A percentile compares a stretch with the other conserved stretches of the same genome.
These are phyloP conservation scores for Apodemia zela DNA, from an alignment of 2,888 invertebrate species.

Conservation along the genomic window DNA sequence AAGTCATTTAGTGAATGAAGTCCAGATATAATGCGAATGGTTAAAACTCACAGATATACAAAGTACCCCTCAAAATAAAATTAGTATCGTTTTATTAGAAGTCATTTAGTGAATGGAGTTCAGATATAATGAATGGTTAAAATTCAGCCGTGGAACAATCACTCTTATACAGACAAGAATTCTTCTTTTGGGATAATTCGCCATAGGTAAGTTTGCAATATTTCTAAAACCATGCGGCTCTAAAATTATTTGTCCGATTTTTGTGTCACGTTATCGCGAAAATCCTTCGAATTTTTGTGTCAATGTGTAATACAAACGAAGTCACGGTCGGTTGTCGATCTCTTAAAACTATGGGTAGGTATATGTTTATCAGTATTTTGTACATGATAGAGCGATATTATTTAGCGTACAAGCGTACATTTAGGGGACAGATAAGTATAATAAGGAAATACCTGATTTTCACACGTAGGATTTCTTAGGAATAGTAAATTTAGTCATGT, in stretches of 20 bases:
- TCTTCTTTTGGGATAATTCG: not conserved
- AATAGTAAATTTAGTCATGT: no score
- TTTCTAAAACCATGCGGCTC: conserved; percentile 21
- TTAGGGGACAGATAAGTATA: conserved; percentile 27
- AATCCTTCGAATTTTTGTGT: conserved; percentile 62
- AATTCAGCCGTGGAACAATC: no score
- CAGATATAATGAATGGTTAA: no score
- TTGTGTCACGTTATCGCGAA: conserved; percentile 65
- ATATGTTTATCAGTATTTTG: conserved; percentile 55
- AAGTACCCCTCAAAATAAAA: no score
- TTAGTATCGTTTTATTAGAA: no score
- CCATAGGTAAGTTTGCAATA: not conserved
- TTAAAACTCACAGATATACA: no score
- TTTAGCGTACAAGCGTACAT: conserved; percentile 37
- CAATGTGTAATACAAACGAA: conserved; percentile 58
- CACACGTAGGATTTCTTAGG: not conserved
- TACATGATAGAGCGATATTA: conserved; percentile 51
- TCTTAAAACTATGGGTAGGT: conserved; percentile 74
- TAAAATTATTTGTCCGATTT: conserved; percentile 37
- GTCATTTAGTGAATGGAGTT: no score
- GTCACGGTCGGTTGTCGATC: conserved; percentile 77
- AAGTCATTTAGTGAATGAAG: no score
- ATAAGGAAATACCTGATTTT: conserved; percentile 1
- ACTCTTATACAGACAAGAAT: not conserved
- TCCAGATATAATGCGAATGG: no score